Evolutionary conservation across 1,140 invertebrate genomes (phyloP).

Genomic region (Drosophila willistoni): DNA sequence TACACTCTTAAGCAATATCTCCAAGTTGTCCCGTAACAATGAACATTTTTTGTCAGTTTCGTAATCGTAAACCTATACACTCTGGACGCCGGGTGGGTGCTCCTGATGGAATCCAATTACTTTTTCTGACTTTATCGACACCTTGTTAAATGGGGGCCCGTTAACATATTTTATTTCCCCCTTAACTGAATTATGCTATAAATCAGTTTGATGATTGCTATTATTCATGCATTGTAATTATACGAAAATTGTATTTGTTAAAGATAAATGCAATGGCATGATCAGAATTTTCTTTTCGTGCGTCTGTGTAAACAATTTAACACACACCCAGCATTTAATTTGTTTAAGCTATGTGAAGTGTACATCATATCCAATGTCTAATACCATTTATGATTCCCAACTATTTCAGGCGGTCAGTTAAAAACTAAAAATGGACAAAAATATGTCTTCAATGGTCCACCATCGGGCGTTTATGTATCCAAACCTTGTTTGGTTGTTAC

Average conservation of each 20-base stretch:
- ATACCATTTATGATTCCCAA: slow-evolving; percentile 14
- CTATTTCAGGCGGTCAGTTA: slow-evolving; percentile 72
- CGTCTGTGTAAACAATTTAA: neutral
- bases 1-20: neutral
- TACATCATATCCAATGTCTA: neutral
- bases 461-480: slow-evolving; percentile 76
- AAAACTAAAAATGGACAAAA: slow-evolving; percentile 83
- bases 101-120: slow-evolving; percentile 2
- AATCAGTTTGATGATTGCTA: slow-evolving; percentile 62
- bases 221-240: slow-evolving; percentile 36
- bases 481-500: slow-evolving; percentile 66
- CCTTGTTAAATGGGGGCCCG: slow-evolving; percentile 51
- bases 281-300: slow-evolving; percentile 35
- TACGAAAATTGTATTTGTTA: slow-evolving; percentile 31
- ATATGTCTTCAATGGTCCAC: slow-evolving; percentile 79
- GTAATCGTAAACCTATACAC: neutral
- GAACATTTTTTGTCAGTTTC: neutral
- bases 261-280: slow-evolving; percentile 49
- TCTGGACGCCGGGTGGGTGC: neutral
- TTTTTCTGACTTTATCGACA: slow-evolving; percentile 53
- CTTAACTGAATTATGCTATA: slow-evolving; percentile 67
- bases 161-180: slow-evolving; percentile 44
- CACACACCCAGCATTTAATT: neutral
- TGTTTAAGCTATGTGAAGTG: neutral
- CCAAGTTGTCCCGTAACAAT: slow-evolving; percentile 56